Evolutionary conservation across 1,140 invertebrate species (phyloP).

Genomic region (Elysia chlorotica): DNA sequence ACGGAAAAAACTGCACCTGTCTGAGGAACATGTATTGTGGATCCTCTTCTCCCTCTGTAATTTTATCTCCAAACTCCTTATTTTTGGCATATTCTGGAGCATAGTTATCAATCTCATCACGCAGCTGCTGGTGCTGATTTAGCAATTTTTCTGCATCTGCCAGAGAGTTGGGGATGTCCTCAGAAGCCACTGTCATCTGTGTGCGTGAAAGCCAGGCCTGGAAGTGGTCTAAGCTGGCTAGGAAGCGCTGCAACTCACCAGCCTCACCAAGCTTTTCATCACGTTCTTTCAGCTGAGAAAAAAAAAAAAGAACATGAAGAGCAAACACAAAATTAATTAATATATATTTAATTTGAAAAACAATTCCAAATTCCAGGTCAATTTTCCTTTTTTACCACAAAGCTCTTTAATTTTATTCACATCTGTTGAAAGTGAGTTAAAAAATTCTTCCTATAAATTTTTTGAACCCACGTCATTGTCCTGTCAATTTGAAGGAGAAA

Average conservation of each 20-base stretch:
- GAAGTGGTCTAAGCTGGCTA: conserved; percentile 99
- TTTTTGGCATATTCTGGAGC: conserved; percentile 96
- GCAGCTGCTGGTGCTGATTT: conserved; percentile 93
- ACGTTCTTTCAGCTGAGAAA: conserved; percentile 82
- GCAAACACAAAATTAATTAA: too few relatives aligned
- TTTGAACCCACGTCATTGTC: too few relatives aligned
- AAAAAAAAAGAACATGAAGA: too few relatives aligned
- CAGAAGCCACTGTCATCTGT: conserved; percentile 92
- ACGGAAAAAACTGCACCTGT: conserved; percentile 64
- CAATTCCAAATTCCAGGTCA: too few relatives aligned
- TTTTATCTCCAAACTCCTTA: conserved; percentile 98
- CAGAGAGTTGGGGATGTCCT: conserved; percentile 95
- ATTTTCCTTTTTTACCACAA: too few relatives aligned
- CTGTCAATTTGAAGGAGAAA: too few relatives aligned
- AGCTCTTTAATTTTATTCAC: too few relatives aligned
- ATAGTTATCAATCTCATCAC: conserved; percentile 99
- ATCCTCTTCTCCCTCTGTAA: conserved; percentile 83
- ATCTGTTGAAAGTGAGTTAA: too few relatives aligned
- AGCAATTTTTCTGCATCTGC: conserved; percentile 96
- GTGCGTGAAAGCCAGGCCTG: conserved; percentile 98
- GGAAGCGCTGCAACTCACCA: conserved; percentile 96
- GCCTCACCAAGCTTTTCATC: conserved; percentile 98
- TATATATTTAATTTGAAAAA: too few relatives aligned
- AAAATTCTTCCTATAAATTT: too few relatives aligned
- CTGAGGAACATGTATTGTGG: conserved; percentile 99